These are phyloP conservation scores for Daboia siamensis DNA, from an alignment of 2,113 vertebrate species.

Conservation along the genomic window DNA sequence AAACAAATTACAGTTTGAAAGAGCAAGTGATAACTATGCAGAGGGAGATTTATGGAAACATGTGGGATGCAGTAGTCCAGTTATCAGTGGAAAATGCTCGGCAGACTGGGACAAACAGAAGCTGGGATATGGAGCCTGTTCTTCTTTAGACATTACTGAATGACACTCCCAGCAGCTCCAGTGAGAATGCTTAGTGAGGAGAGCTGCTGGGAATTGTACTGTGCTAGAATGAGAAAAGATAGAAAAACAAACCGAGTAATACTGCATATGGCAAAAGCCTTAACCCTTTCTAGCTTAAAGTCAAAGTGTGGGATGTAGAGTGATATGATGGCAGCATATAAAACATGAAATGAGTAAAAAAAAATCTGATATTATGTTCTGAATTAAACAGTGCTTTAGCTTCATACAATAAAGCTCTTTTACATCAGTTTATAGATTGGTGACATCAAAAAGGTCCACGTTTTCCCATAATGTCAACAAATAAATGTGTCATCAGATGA, in stretches of 20 bases:
- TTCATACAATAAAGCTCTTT: too few relatives aligned
- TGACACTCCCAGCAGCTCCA: neutral
- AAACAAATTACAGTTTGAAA: conserved; percentile 46
- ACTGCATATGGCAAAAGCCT: too few relatives aligned
- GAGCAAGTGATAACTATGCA: conserved; percentile 42
- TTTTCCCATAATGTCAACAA: neutral
- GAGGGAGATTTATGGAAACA: conserved; percentile 29
- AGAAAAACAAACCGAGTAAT: too few relatives aligned
- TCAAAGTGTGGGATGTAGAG: too few relatives aligned
- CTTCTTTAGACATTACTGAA: neutral
- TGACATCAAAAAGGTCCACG: neutral
- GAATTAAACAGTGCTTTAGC: too few relatives aligned
- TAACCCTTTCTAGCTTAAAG: too few relatives aligned
- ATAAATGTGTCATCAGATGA: neutral
- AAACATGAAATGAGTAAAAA: too few relatives aligned
- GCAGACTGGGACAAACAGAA: conserved; percentile 10
- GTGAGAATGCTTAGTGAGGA: neutral
- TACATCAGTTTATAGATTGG: neutral
- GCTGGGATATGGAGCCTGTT: neutral
- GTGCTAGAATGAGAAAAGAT: neutral
- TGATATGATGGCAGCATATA: too few relatives aligned
- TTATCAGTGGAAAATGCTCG: too few relatives aligned
- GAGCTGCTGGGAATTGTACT: neutral
- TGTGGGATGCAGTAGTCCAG: conserved; percentile 6
- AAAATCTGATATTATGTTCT: too few relatives aligned